phyloP scores from a whole-genome alignment of 2,797 vertebrate genomes.

The Gadopsis marmoratus region DNA sequence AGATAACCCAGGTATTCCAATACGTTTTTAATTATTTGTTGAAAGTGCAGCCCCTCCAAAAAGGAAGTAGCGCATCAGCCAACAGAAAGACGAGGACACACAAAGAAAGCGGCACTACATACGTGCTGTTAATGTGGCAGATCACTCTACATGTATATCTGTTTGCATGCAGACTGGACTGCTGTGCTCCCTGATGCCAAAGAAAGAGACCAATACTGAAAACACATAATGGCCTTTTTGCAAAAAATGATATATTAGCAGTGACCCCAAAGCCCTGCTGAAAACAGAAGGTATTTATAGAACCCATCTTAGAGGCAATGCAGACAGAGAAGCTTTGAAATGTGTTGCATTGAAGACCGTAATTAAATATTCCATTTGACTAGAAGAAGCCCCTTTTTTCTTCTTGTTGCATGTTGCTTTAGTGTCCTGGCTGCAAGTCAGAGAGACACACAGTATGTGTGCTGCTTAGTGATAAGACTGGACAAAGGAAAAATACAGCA shows the following conservation, averaged over 20 bases:
- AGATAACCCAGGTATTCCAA: background rate
- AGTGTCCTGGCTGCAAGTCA: conserved; percentile 32
- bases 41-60: background rate
- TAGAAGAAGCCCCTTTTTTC: conserved; percentile 32
- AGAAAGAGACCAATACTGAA: conserved; percentile 24
- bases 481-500: conserved; percentile 34
- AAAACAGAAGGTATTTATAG: conserved; percentile 55
- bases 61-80: background rate
- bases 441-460: conserved; percentile 18
- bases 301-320: conserved; percentile 40
- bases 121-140: background rate
- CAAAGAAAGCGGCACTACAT: background rate
- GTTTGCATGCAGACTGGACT: background rate
- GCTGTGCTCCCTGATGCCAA: conserved; percentile 14
- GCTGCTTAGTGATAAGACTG: conserved; percentile 15
- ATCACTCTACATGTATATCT: background rate
- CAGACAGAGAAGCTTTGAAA: conserved; percentile 62
- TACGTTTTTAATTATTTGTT: background rate
- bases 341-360: conserved; percentile 62
- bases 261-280: conserved; percentile 33
- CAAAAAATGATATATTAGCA: conserved; percentile 51
- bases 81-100: background rate
- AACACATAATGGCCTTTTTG: conserved; percentile 28
- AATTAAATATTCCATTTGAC: conserved; percentile 79
- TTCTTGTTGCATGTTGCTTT: conserved; percentile 31